These are phyloP conservation scores for Scyliorhinus canicula DNA, from an alignment of 2,797 vertebrate species.

Conservation along the genomic window DNA sequence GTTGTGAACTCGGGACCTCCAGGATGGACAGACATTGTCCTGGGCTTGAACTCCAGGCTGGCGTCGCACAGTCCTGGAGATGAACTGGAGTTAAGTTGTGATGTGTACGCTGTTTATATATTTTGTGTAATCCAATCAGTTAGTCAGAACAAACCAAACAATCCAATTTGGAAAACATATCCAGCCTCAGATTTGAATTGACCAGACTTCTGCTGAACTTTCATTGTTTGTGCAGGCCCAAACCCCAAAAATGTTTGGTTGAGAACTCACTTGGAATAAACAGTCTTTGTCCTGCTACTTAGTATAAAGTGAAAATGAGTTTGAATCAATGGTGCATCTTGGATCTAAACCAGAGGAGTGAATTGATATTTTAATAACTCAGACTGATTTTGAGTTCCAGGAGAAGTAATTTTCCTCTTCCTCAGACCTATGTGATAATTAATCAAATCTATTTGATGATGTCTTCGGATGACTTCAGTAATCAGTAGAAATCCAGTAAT, in stretches of 20 bases:
- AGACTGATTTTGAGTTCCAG: not conserved
- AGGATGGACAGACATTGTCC: not conserved
- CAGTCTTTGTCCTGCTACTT: not conserved
- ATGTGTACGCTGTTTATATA: not conserved
- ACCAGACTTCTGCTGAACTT: not conserved
- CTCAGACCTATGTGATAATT: not conserved
- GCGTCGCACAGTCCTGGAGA: not conserved
- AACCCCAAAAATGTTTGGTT: not conserved
- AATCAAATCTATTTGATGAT: not conserved
- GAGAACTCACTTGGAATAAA: not conserved
- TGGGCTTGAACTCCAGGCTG: not conserved
- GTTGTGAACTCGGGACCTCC: not conserved
- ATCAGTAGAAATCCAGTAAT: not conserved
- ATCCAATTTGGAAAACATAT: not conserved
- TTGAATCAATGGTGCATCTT: not conserved
- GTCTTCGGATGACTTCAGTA: not conserved
- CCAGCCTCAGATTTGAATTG: not conserved
- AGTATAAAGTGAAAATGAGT: not conserved
- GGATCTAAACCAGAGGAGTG: not conserved
- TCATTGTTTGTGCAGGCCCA: not conserved
- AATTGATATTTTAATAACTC: constrained; percentile 3
- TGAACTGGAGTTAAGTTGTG: not conserved
- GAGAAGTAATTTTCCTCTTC: not conserved
- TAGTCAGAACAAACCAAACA: not conserved
- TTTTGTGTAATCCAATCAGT: not conserved